Evolutionary conservation across 2,888 invertebrate species (phyloP).

Genomic region (Sphinx pinastri): DNA sequence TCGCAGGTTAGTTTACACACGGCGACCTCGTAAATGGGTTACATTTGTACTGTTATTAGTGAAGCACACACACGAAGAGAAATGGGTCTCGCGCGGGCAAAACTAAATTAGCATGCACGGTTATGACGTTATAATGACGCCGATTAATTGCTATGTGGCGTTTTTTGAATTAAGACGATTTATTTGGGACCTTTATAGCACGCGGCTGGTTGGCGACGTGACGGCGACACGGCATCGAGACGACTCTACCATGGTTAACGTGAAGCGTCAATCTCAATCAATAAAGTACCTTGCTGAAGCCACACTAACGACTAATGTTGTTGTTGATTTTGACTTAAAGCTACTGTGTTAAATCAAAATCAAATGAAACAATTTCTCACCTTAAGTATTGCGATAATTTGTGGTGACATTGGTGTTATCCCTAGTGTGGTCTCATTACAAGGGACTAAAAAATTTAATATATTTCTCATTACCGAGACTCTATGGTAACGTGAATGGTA

Average conservation of each 20-base stretch:
- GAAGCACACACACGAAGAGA: slow-evolving; percentile 36
- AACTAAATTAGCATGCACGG: slow-evolving; percentile 43
- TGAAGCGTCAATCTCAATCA: too few relatives aligned
- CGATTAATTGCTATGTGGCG: slow-evolving; percentile 45
- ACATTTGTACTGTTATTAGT: slow-evolving; percentile 34
- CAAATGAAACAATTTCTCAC: too few relatives aligned
- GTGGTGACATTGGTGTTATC: too few relatives aligned
- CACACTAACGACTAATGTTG: too few relatives aligned
- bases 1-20: slow-evolving; percentile 29
- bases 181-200: slow-evolving; percentile 31
- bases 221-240: slow-evolving; percentile 18
- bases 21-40: slow-evolving; percentile 38
- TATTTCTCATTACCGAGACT: not conserved
- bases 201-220: slow-evolving; percentile 38
- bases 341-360: too few relatives aligned
- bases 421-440: too few relatives aligned
- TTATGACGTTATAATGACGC: slow-evolving; percentile 37
- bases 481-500: not conserved
- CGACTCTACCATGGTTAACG: not conserved
- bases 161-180: slow-evolving; percentile 40
- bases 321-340: too few relatives aligned
- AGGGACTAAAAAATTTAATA: not conserved
- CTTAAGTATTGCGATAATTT: too few relatives aligned
- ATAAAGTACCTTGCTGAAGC: too few relatives aligned
- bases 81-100: slow-evolving; percentile 41